Base-by-base conservation (phyloP, 2,888 invertebrate genomes). In the Athrips mouffetella region DNA sequence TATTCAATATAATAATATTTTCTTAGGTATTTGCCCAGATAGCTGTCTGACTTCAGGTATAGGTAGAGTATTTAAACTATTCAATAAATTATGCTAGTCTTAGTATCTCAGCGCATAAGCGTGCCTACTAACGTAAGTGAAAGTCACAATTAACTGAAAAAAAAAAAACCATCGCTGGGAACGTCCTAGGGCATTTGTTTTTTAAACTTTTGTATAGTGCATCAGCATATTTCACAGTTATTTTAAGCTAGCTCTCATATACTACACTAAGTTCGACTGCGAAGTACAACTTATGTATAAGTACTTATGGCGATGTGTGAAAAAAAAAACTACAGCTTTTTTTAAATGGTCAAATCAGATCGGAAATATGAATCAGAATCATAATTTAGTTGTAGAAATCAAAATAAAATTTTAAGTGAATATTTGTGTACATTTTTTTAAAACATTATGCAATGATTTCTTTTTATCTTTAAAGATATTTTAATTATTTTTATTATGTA, bases 151-250 rank as follows among this genome's bases (percentile, higher is more conserved):
- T 16, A 21, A 8, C 16, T 33, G 48, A 48, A 20, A 21, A 8
- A 21, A 25, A 15, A n/a, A n/a, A n/a, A 39, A 23, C 25, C 23
- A 25, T 18, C 10, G 11, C 42, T 42, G 35, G 40, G 25, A 70
- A 59, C 70, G 74, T 60, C 63, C 73, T 73, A 80, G 80, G 81
- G 63, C 67, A 70, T 75, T 76, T 76, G 77, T 79, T 80, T 81
- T 35, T 70, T 61, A 57, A 80, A 67, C 76, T 80, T 76, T 73
- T 79, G 76, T 79, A 74, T 80, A 81, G 78, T 73, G 62, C 56
- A 55, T 78, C 74, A 79, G 69, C 70, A 73, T 80, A 76, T 76
- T 62, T 61, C 61, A 70, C 67, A 72, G 70, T 75, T 73, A 72
- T 71, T 68, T 72, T 73, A 73, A 72, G 74, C 69, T 60, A 55